These are phyloP conservation scores for Acipenser oxyrinchus DNA, from an alignment of 2,797 vertebrate genomes.

Conservation along the genomic window DNA sequence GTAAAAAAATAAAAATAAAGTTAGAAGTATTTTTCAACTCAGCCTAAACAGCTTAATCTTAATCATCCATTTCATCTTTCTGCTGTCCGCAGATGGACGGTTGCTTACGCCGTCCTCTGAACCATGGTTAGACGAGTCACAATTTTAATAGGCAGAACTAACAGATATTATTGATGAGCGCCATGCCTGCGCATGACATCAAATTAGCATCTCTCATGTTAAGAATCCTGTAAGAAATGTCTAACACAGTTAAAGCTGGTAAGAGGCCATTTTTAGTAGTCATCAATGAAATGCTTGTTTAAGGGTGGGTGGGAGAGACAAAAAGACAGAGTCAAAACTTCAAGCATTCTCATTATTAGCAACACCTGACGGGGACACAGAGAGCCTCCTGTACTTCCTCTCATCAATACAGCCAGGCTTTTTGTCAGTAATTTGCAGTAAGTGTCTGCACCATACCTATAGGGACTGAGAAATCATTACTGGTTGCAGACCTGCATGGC, in stretches of 20 bases:
- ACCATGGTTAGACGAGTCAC: slow-evolving; percentile 49
- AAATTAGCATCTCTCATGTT: slow-evolving; percentile 56
- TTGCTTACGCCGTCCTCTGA: slow-evolving; percentile 39
- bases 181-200: slow-evolving; percentile 53
- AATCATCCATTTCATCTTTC: slow-evolving; percentile 3
- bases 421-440: slow-evolving; percentile 99
- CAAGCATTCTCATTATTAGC: slow-evolving; percentile 66
- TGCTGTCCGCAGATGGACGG: slow-evolving; percentile 16
- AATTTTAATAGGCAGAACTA: slow-evolving; percentile 59
- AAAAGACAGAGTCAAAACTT: slow-evolving; percentile 40
- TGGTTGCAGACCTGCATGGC: slow-evolving; percentile 76
- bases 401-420: slow-evolving; percentile 90
- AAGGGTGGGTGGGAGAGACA: slow-evolving; percentile 32
- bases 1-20: not conserved
- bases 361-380: slow-evolving; percentile 80
- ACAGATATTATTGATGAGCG: slow-evolving; percentile 72
- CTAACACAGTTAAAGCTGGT: slow-evolving; percentile 49
- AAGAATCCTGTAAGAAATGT: slow-evolving; percentile 47
- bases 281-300: slow-evolving; percentile 40
- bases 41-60: not conserved
- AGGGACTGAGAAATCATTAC: slow-evolving; percentile 94
- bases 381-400: slow-evolving; percentile 70
- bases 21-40: slow-evolving; percentile 4
- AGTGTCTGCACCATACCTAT: slow-evolving; percentile 86
- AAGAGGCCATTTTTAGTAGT: slow-evolving; percentile 43